These are phyloP conservation scores for Neodiprion lecontei DNA, from an alignment of 1,140 invertebrate genomes.

Conservation along the genomic window DNA sequence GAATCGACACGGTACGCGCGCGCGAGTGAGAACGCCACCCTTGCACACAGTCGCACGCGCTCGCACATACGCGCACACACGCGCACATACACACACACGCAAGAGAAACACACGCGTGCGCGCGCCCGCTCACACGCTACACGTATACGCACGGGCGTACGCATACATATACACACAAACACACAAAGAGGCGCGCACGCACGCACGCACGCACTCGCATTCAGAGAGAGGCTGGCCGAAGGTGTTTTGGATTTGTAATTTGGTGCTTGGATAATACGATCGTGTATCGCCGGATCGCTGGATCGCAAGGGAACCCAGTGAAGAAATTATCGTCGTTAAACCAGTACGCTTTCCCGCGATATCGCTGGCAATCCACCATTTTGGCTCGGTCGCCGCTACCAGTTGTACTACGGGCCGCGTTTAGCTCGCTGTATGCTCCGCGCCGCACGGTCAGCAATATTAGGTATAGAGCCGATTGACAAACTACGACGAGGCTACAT, in stretches of 20 bases:
- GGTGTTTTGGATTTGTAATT: not conserved
- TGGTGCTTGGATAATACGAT: not conserved
- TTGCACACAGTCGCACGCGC: not conserved
- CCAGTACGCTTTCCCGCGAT: not conserved
- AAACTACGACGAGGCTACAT: slow-evolving; percentile 33
- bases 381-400: slow-evolving; percentile 13
- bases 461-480: slow-evolving; percentile 43
- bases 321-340: not conserved
- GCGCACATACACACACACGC: not conserved
- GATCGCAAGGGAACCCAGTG: not conserved
- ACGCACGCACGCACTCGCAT: not conserved
- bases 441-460: slow-evolving; percentile 33
- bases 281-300: not conserved
- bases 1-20: slow-evolving; percentile 2
- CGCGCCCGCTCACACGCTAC: slow-evolving; percentile 19
- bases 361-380: not conserved
- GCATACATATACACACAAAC: not conserved
- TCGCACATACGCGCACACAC: not conserved
- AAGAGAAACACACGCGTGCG: slow-evolving; percentile 25
- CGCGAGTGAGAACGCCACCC: slow-evolving; percentile 5
- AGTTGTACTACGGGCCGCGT: slow-evolving; percentile 1
- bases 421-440: slow-evolving; percentile 29
- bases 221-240: no score
- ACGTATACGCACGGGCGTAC: no score
- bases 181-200: not conserved